Conservation (phyloP, 53 echinoderm and acorn worm species). For the Zoroaster sp. region DNA sequence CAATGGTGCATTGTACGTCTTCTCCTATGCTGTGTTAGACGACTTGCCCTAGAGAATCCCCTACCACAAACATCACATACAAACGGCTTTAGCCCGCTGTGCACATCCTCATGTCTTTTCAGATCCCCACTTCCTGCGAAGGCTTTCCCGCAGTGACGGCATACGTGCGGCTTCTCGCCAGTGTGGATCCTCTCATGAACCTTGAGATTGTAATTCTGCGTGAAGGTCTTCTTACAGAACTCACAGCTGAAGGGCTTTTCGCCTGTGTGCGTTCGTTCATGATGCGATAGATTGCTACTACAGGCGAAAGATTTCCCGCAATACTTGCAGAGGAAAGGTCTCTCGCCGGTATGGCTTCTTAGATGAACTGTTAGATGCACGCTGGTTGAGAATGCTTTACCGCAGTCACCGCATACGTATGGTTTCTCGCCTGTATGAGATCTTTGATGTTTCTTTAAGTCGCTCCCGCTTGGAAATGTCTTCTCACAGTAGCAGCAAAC, state of each 20-base stretch:
- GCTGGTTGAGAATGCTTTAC: not conserved
- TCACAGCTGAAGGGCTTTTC: slow-evolving; percentile 24
- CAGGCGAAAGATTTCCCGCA: slow-evolving; percentile 12
- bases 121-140: slow-evolving; percentile 27
- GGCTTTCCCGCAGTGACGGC: slow-evolving; percentile 22
- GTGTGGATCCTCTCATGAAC: slow-evolving; percentile 33
- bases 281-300: not conserved
- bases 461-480: slow-evolving; percentile 9
- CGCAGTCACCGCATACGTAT: slow-evolving; percentile 21
- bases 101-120: not conserved
- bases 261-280: slow-evolving; percentile 36
- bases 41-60: not conserved
- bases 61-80: slow-evolving; percentile 32
- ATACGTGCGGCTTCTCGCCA: slow-evolving; percentile 23
- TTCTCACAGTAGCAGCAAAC: slow-evolving; percentile 23
- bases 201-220: slow-evolving; percentile 27
- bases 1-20: not conserved
- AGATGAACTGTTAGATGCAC: not conserved
- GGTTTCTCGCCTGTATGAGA: slow-evolving; percentile 47
- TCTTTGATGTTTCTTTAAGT: not conserved
- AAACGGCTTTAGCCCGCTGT: slow-evolving; percentile 35
- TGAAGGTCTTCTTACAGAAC: slow-evolving; percentile 12
- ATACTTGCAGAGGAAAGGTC: not conserved
- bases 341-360: not conserved
- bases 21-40: not conserved